phyloP scores from a whole-genome alignment of 2,888 invertebrate species.

The Idaea biselata region DNA sequence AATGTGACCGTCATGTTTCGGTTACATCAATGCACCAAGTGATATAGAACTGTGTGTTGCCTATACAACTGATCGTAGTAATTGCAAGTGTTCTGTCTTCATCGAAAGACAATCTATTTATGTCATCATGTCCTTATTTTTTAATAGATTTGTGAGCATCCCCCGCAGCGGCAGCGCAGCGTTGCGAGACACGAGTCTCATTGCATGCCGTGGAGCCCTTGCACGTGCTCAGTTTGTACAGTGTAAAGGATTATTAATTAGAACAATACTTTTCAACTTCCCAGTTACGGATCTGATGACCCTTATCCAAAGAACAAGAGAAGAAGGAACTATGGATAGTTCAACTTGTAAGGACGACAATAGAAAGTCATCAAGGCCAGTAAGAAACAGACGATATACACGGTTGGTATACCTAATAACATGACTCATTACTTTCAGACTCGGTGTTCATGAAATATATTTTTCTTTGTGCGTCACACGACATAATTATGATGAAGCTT shows the following conservation, averaged over 20 bases:
- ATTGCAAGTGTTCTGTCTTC: constrained; percentile 55
- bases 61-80: constrained; percentile 52
- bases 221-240: constrained; percentile 63
- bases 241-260: constrained; percentile 28
- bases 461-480: constrained; percentile 73
- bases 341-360: constrained; percentile 62
- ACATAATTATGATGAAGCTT: constrained; percentile 11
- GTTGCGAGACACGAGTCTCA: constrained; percentile 69
- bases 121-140: constrained; percentile 80
- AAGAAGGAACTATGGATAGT: constrained; percentile 57
- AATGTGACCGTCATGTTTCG: constrained; percentile 79
- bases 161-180: constrained; percentile 66
- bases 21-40: constrained; percentile 72
- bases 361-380: constrained; percentile 82
- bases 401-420: constrained; percentile 76
- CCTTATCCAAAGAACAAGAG: constrained; percentile 56
- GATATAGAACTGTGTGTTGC: constrained; percentile 50
- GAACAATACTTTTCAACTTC: constrained; percentile 28
- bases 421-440: constrained; percentile 67
- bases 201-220: constrained; percentile 63
- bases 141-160: constrained; percentile 78
- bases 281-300: constrained; percentile 56
- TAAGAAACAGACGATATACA: constrained; percentile 86
- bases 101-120: constrained; percentile 74
- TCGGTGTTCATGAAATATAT: constrained; percentile 46